A percentile compares a stretch with the other conserved stretches of the same genome.
Evolutionary conservation across 1,140 invertebrate genomes (phyloP).

Genomic region (Tachypleus tridentatus): DNA sequence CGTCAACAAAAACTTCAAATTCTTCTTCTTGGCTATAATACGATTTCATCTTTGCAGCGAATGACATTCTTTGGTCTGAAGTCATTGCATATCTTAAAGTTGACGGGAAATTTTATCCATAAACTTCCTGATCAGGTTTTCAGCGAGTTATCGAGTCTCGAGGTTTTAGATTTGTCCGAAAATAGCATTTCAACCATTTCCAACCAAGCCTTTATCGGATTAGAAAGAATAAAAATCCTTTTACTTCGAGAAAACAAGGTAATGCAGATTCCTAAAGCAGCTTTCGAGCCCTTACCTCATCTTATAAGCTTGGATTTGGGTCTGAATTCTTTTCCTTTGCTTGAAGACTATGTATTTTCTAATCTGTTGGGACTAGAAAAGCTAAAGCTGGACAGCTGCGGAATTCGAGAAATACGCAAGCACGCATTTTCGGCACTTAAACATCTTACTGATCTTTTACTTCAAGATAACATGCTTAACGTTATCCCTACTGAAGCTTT

Average conservation of each 20-base stretch:
- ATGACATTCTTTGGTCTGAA: constrained; percentile 58
- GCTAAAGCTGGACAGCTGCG: constrained; percentile 64
- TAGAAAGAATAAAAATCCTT: constrained; percentile 57
- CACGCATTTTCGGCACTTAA: constrained; percentile 59
- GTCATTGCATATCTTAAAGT: constrained; percentile 52
- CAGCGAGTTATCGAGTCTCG: constrained; percentile 54
- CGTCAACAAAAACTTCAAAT: constrained; percentile 52
- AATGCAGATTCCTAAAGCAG: constrained; percentile 43
- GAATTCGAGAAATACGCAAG: constrained; percentile 56
- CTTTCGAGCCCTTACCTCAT: constrained; percentile 52
- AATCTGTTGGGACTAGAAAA: constrained; percentile 56
- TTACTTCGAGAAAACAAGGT: constrained; percentile 76
- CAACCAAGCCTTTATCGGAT: constrained; percentile 58
- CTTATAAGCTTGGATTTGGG: constrained; percentile 53
- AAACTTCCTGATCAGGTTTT: constrained; percentile 62
- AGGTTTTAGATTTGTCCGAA: constrained; percentile 72
- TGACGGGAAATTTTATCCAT: constrained; percentile 67
- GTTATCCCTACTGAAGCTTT: constrained; percentile 61
- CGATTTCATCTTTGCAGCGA: constrained; percentile 41
- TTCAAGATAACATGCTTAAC: constrained; percentile 61
- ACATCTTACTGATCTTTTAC: constrained; percentile 54
- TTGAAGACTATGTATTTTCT: constrained; percentile 37
- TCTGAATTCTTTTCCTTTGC: constrained; percentile 59
- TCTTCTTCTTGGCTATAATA: constrained; percentile 21
- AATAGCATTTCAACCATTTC: constrained; percentile 73